phyloP scores from a whole-genome alignment of 2,888 invertebrate genomes.

The Pelosia muscerda region DNA sequence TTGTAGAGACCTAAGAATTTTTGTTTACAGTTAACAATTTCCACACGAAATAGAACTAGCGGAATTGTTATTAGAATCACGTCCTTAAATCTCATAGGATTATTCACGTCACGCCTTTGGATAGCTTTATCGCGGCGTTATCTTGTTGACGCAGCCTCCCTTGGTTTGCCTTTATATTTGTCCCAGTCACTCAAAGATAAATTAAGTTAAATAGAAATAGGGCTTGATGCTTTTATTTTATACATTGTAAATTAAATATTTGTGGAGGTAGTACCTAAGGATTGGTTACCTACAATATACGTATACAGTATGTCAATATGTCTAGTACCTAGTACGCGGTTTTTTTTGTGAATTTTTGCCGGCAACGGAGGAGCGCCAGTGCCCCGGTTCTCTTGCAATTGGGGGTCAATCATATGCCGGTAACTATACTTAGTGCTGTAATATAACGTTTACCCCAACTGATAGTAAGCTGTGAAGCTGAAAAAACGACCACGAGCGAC shows the following conservation, averaged over 20 bases:
- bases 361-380: too few species aligned
- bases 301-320: too few species aligned
- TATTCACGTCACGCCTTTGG: conserved; percentile 57
- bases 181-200: conserved; percentile 25
- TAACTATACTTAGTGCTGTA: too few species aligned
- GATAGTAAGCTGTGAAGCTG: too few species aligned
- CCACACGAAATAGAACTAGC: conserved; percentile 38
- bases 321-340: too few species aligned
- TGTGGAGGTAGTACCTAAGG: not conserved
- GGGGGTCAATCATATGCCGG: too few species aligned
- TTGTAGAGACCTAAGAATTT: too few species aligned
- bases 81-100: conserved; percentile 51
- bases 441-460: too few species aligned
- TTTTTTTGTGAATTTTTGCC: too few species aligned
- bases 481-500: too few species aligned
- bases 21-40: conserved; percentile 45
- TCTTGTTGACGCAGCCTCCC: conserved; percentile 50
- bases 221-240: conserved; percentile 5
- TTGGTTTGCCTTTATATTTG: conserved; percentile 31
- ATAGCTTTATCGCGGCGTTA: conserved; percentile 60
- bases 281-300: too few species aligned
- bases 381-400: too few species aligned
- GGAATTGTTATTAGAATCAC: conserved; percentile 52
- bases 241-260: not conserved
- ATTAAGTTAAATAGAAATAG: conserved; percentile 35